Conservation (phyloP, 2,113 vertebrate genomes). For the Dendrocopos noguchii region DNA sequence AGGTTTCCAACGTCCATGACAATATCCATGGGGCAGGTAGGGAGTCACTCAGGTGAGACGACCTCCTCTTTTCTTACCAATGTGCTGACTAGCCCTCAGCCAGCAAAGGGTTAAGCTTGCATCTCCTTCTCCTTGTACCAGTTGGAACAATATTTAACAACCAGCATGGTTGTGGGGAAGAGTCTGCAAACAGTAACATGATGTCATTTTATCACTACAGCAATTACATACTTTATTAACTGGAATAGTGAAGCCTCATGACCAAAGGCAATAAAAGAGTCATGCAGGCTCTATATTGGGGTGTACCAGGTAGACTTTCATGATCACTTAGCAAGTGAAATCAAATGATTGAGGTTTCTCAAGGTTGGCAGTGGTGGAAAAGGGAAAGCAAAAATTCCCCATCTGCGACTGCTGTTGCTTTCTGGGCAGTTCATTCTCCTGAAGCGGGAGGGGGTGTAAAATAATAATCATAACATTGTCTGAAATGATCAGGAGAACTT, state of each 20-base stretch:
- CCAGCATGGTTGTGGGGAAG: not conserved
- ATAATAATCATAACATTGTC: constrained; percentile 76
- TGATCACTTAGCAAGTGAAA: constrained; percentile 25
- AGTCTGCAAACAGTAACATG: not conserved
- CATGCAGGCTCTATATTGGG: not conserved
- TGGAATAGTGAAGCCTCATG: not conserved
- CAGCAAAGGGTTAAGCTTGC: constrained; percentile 22
- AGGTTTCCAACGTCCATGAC: constrained; percentile 83
- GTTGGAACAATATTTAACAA: not conserved
- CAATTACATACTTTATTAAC: constrained; percentile 34
- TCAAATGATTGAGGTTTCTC: not conserved
- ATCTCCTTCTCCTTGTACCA: not conserved
- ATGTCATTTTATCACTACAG: constrained; percentile 3
- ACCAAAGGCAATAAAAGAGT: not conserved
- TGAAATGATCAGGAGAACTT: constrained; percentile 81
- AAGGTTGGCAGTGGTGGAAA: not conserved
- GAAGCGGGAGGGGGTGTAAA: constrained; percentile 12
- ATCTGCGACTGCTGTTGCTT: constrained; percentile 44
- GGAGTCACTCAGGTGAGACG: constrained; percentile 86
- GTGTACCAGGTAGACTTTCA: not conserved
- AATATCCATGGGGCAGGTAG: constrained; percentile 78
- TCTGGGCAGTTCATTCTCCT: constrained; percentile 44
- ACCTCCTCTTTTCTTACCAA: not conserved
- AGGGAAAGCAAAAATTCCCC: constrained; percentile 19
- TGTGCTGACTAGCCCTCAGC: not conserved